Evolutionary conservation across 1,140 invertebrate genomes (phyloP).

Genomic region (Oedothorax gibbosus): DNA sequence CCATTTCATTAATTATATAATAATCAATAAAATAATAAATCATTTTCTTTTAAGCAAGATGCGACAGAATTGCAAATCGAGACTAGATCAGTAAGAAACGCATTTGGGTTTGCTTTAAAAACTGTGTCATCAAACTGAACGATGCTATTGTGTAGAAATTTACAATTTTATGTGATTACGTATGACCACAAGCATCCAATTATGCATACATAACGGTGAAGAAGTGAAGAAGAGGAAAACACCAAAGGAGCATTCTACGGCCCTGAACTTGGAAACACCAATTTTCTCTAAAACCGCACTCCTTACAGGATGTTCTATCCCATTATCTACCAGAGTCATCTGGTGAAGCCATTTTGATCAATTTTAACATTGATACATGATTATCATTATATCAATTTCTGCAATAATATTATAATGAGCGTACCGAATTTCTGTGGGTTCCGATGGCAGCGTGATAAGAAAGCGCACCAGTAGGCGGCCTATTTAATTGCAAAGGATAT

Average conservation of each 20-base stretch:
- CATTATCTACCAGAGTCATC: slow-evolving; percentile 9
- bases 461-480: slow-evolving; percentile 26
- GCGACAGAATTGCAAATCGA: no score
- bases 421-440: slow-evolving; percentile 42
- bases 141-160: no score
- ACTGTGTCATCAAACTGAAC: no score
- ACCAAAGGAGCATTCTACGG: background rate
- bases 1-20: no score
- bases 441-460: slow-evolving; percentile 46
- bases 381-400: background rate
- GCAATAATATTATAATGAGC: slow-evolving; percentile 31
- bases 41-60: no score
- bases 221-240: background rate
- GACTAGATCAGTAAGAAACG: no score
- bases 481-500: slow-evolving; percentile 49
- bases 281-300: slow-evolving; percentile 20
- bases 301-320: background rate
- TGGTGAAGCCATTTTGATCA: no score
- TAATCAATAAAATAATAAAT: no score
- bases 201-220: background rate
- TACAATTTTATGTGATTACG: no score
- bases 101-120: no score
- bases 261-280: slow-evolving; percentile 28
- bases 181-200: background rate
- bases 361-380: no score